Base-by-base conservation (phyloP, 1,140 invertebrate species). In the Heterodera carotae region DNA sequence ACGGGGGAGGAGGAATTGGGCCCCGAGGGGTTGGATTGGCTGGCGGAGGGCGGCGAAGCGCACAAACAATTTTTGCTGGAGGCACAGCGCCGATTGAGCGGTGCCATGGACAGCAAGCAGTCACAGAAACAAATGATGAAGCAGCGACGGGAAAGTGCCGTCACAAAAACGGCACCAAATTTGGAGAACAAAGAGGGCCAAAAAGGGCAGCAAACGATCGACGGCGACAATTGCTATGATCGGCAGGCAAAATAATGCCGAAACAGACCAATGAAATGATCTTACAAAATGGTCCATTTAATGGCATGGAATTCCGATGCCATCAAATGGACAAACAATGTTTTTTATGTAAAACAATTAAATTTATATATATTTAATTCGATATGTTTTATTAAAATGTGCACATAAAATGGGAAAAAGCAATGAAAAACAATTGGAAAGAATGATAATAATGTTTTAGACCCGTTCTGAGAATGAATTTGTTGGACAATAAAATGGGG, bases 31-130 rank as follows among this genome's bases (percentile, higher is more conserved):
- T 34, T 66, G 62, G 62, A 66, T 10, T 66, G 62, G 62, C 27
- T 66, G n/a, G n/a, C 62, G 29, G 62, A 66, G 62, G 62, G 62
- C 62, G 29, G 62, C 27, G 62, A 66, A 15, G 33, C 62, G 62
- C 62, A 66, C 62, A 29, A 34, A 29, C 62, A 27, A 25, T 66
- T 66, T 34, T n/a, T 66, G 62, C 27, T 31, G 62, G 62, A 66
- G 8, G 62, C 62, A 22, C 62, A 66, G 22, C 48, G 48, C 15
- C 48, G 48, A 22, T 22, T 56, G 48, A 56, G 48, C 48, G 48
- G 48, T 5, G 48, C 48, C 12, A 22, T 56, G 48, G 48, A 56
- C 48, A 22, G 18, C 48, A 56, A 56, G 22, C 15, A 56, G 22
- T 5, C 12, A 56, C 15, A 56, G 48, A 56, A 56, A 56, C 48